These are phyloP conservation scores for Alsophila aescularia DNA, from an alignment of 2,888 invertebrate genomes.

Conservation along the genomic window DNA sequence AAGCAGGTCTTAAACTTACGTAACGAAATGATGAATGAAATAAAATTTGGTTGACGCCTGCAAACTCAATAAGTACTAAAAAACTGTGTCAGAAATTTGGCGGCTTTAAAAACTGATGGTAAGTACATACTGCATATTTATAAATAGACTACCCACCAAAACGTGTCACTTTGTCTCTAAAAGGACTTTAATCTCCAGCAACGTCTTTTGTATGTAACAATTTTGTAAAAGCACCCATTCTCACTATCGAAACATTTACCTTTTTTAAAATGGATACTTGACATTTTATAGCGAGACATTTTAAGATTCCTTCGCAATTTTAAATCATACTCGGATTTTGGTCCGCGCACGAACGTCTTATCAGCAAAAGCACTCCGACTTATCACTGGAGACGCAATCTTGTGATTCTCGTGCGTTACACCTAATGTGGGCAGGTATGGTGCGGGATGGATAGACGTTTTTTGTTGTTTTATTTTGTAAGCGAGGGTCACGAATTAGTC, in stretches of 20 bases:
- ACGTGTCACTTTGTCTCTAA: background rate
- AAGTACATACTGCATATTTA: too few relatives aligned
- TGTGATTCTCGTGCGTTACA: constrained; percentile 33
- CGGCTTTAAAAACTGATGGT: too few relatives aligned
- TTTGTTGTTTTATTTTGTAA: constrained; percentile 5
- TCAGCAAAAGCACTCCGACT: constrained; percentile 41
- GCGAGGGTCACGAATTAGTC: background rate
- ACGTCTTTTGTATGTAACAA: too few relatives aligned
- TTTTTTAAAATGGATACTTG: constrained; percentile 37
- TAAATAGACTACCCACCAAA: background rate
- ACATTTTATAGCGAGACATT: constrained; percentile 31
- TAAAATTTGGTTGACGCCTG: too few relatives aligned
- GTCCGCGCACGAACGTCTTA: constrained; percentile 38
- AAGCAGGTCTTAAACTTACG: too few relatives aligned
- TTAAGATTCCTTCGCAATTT: constrained; percentile 30
- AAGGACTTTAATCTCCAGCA: constrained; percentile 1
- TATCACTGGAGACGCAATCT: constrained; percentile 40
- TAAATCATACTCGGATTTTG: constrained; percentile 46
- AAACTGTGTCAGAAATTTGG: too few relatives aligned
- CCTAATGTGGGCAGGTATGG: constrained; percentile 14
- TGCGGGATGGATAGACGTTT: constrained; percentile 6
- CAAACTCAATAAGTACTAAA: too few relatives aligned
- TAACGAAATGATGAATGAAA: too few relatives aligned
- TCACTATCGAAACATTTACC: constrained; percentile 35
- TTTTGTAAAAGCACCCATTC: constrained; percentile 14